Percentiles rank a stretch among this genome's conserved stretches.
Evolutionary conservation across 2,113 vertebrate species (phyloP).

Genomic region (Hippocampus mohnikei): DNA sequence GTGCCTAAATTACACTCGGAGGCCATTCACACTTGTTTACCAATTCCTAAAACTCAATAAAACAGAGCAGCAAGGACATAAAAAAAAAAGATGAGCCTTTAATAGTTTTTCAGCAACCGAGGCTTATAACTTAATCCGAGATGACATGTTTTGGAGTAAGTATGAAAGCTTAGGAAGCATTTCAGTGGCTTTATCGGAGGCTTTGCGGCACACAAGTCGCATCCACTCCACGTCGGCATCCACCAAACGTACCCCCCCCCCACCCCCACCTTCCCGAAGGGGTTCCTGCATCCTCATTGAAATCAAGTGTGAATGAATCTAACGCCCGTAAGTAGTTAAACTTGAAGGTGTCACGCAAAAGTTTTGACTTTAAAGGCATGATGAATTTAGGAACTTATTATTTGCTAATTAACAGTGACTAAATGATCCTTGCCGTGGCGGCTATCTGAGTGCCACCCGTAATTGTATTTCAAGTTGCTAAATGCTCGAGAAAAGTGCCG

Average conservation of each 20-base stretch:
- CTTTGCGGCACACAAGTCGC: constrained; percentile 22
- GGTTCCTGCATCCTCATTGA: not conserved
- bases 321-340: not conserved
- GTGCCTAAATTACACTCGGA: constrained; percentile 33
- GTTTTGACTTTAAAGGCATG: not conserved
- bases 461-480: constrained; percentile 6
- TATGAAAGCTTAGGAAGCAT: constrained; percentile 34
- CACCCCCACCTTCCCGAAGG: not conserved
- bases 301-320: not conserved
- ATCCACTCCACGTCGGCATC: constrained; percentile 8
- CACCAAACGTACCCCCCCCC: not conserved
- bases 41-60: constrained; percentile 27
- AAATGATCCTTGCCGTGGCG: constrained; percentile 2
- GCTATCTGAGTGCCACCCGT: not conserved
- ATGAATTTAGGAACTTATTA: not conserved
- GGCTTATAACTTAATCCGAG: constrained; percentile 41
- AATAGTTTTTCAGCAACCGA: constrained; percentile 37
- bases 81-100: constrained; percentile 20
- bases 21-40: constrained; percentile 40
- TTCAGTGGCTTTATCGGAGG: constrained; percentile 39
- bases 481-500: constrained; percentile 17
- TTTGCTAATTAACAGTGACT: constrained; percentile 24
- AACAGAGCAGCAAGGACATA: constrained; percentile 27
- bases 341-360: not conserved
- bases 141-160: constrained; percentile 42